A percentile compares a stretch with the other conserved stretches of the same genome.
Evolutionary conservation across 2,888 invertebrate species (phyloP).

Genomic region (Drosophila vallismaia): DNA sequence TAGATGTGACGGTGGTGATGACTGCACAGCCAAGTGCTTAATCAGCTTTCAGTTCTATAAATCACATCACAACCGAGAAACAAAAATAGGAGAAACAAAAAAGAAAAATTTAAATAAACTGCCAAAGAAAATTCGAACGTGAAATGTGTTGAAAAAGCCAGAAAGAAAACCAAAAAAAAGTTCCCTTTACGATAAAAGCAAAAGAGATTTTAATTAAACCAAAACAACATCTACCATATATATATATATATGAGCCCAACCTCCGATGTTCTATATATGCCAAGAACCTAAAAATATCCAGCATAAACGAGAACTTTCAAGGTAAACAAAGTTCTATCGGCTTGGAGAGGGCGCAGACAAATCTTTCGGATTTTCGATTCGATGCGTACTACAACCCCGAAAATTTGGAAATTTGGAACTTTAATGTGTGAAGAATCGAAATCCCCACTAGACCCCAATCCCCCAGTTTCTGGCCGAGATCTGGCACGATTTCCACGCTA

Average conservation of each 20-base stretch:
- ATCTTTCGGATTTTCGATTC: constrained; percentile 48
- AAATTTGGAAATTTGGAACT: not conserved
- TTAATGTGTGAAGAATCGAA: constrained; percentile 42
- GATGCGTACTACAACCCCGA: constrained; percentile 11
- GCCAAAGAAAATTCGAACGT: constrained; percentile 41
- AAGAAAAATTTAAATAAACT: constrained; percentile 36
- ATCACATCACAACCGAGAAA: constrained; percentile 31
- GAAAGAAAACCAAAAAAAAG: constrained; percentile 43
- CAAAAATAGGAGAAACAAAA: constrained; percentile 29
- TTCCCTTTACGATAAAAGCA: constrained; percentile 39
- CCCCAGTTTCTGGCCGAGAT: constrained; percentile 2
- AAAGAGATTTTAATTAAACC: constrained; percentile 67
- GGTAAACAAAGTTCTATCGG: constrained; percentile 72
- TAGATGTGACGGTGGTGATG: constrained; percentile 16
- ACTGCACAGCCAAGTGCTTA: constrained; percentile 42
- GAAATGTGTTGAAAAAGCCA: constrained; percentile 55
- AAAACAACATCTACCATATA: constrained; percentile 52
- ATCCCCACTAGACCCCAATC: constrained; percentile 2
- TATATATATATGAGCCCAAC: constrained; percentile 25
- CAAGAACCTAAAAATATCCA: constrained; percentile 60
- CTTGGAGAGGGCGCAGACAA: constrained; percentile 52
- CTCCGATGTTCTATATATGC: constrained; percentile 33
- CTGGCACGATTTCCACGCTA: constrained; percentile 60
- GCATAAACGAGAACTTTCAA: constrained; percentile 61
- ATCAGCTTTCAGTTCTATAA: constrained; percentile 37